These are phyloP conservation scores for Spodoptera exigua DNA, from an alignment of 2,888 invertebrate species.

Conservation along the genomic window DNA sequence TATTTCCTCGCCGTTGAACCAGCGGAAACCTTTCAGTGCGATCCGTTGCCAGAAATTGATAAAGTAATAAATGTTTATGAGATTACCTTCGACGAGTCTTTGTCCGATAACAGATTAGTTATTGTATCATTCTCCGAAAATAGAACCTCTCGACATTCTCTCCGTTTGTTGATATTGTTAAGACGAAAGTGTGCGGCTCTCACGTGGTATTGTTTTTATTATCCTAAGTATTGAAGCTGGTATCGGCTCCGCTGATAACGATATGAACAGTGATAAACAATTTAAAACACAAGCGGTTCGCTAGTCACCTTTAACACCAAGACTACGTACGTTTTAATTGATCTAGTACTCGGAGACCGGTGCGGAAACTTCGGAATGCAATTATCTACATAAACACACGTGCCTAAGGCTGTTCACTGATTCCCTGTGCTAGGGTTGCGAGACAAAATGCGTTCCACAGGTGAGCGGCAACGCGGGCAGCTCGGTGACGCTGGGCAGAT, in stretches of 20 bases:
- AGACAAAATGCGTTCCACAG: slow-evolving; percentile 49
- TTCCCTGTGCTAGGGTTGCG: slow-evolving; percentile 42
- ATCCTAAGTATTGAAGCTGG: slow-evolving; percentile 68
- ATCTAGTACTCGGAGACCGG: slow-evolving; percentile 61
- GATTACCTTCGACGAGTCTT: slow-evolving; percentile 72
- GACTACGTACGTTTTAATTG: slow-evolving; percentile 68
- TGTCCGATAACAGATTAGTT: slow-evolving; percentile 83
- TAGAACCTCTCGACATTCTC: slow-evolving; percentile 78
- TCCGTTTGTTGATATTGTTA: slow-evolving; percentile 72
- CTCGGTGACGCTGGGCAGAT: slow-evolving; percentile 46
- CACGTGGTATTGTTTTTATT: slow-evolving; percentile 88
- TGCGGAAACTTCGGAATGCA: slow-evolving; percentile 72
- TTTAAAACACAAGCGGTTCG: slow-evolving; percentile 36
- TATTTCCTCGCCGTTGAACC: not conserved
- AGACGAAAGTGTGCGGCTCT: slow-evolving; percentile 69
- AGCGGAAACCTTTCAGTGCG: slow-evolving; percentile 6
- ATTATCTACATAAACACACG: slow-evolving; percentile 81
- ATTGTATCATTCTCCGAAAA: slow-evolving; percentile 80
- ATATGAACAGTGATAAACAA: slow-evolving; percentile 66
- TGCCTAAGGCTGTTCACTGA: slow-evolving; percentile 57
- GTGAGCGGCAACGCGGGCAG: slow-evolving; percentile 40
- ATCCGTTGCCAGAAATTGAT: slow-evolving; percentile 34
- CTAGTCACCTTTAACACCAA: slow-evolving; percentile 41
- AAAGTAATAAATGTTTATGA: slow-evolving; percentile 47
- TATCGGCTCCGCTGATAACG: slow-evolving; percentile 76